Evolutionary conservation across 2,797 vertebrate species (phyloP), one percentile per base, ranked within the genome.

Genomic region (Eremophila alpestris): DNA sequence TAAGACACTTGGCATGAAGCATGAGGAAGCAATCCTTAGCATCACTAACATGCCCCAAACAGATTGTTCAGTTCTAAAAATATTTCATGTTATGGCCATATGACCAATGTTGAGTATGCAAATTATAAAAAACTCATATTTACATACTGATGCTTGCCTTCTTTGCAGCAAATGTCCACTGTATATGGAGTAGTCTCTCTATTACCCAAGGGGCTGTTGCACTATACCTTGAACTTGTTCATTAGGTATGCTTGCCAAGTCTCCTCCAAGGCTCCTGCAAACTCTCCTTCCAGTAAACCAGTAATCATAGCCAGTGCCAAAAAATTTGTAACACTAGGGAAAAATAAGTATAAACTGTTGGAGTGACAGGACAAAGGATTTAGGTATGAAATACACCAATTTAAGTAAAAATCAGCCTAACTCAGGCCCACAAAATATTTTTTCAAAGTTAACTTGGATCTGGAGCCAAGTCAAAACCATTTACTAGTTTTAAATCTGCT

Each of bases 251-350:
- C 98, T 98, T 4, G 95, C 98, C 89, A 99, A 95, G 94, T 99
- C 98, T 94, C 99, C 99, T 96, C 98, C 98, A 73, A 98, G 96
- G 43, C 56, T 96, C 16, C 84, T 85, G 94, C 99, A 99, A 91
- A 93, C 55, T 10, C 65, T 69, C 56, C 98, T 98, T 85, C 98
- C 98, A 2, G 97, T 78, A 10, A 69, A 29, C 99, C 99, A 99
- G 55, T 97, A 94, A 40, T 70, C 89, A 43, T 81, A 76, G 40
- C 59, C 74, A 62, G 95, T 97, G 32, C 90, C 94, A 87, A 98
- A 97, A 70, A 99, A 71, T 96, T 97, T 99, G 95, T 99, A 99
- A 97, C 99, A 99, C 99, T 99, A 77, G 15, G 43, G n/a, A 17
- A 29, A 89, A 90, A 58, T 24, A 10, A 58, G 2, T 73, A 24